Conservation (phyloP, 1,140 invertebrate genomes). For the Zaprionus africanus region DNA sequence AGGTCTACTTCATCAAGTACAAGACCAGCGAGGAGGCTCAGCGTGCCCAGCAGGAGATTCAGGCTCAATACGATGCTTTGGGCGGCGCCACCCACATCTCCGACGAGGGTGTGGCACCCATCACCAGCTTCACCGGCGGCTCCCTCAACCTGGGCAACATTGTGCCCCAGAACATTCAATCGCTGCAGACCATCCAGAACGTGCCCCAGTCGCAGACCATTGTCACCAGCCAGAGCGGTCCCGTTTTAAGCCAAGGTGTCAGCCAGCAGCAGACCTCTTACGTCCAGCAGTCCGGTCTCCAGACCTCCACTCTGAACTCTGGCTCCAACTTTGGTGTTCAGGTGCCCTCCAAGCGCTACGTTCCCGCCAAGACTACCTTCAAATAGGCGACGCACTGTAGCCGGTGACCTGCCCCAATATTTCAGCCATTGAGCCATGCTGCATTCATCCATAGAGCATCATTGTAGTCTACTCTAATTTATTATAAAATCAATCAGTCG, state of each 20-base stretch:
- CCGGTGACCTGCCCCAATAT: slow-evolving; percentile 15
- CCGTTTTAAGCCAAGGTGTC: slow-evolving; percentile 16
- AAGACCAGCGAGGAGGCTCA: slow-evolving; percentile 87
- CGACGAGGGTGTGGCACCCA: slow-evolving; percentile 78
- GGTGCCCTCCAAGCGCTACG: slow-evolving; percentile 55
- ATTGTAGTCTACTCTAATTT: slow-evolving; percentile 70
- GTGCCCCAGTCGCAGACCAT: slow-evolving; percentile 45
- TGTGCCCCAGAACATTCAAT: slow-evolving; percentile 46
- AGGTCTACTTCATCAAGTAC: slow-evolving; percentile 91
- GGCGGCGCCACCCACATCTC: slow-evolving; percentile 80
- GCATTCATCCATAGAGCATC: slow-evolving; percentile 12
- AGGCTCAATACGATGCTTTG: slow-evolving; percentile 80
- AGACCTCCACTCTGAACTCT: slow-evolving; percentile 38
- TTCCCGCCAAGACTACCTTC: slow-evolving; percentile 61
- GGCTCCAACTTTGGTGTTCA: slow-evolving; percentile 33
- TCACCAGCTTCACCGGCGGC: slow-evolving; percentile 71
- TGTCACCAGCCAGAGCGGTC: slow-evolving; percentile 11
- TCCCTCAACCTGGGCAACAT: slow-evolving; percentile 64
- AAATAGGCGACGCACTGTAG: slow-evolving; percentile 33
- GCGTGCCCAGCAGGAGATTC: slow-evolving; percentile 80
- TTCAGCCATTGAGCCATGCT: slow-evolving; percentile 30
- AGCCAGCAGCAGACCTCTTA: slow-evolving; percentile 38
- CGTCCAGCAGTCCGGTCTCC: slow-evolving; percentile 33
- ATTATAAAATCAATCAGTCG: slow-evolving; percentile 48
- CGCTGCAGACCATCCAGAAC: slow-evolving; percentile 15